phyloP scores from a whole-genome alignment of 2,113 vertebrate species.

The Platysteira castanea region DNA sequence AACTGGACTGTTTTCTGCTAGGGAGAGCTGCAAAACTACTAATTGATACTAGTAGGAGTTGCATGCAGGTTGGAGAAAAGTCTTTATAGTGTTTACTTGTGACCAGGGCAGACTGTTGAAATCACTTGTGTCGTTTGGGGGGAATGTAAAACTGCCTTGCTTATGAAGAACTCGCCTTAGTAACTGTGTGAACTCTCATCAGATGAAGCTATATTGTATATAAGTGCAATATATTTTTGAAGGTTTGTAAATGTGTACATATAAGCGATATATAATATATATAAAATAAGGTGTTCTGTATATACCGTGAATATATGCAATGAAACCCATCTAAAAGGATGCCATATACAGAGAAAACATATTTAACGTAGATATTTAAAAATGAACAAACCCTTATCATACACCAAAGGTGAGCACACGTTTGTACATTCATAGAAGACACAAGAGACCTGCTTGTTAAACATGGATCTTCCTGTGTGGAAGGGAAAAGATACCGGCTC shows the following conservation, averaged over 20 bases:
- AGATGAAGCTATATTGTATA: constrained; percentile 68
- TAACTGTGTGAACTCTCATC: constrained; percentile 37
- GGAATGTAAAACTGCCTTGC: constrained; percentile 53
- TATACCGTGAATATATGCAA: constrained; percentile 38
- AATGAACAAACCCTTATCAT: neutral
- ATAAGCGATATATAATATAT: constrained; percentile 71
- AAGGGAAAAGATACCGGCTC: neutral
- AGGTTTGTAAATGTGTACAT: constrained; percentile 81
- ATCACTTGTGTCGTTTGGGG: constrained; percentile 4
- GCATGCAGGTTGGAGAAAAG: constrained; percentile 23
- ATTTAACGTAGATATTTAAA: constrained; percentile 48
- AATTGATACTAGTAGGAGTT: neutral
- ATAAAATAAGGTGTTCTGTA: constrained; percentile 59
- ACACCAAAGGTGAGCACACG: neutral
- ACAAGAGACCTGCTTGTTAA: neutral
- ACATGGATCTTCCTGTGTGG: neutral
- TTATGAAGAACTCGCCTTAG: constrained; percentile 66
- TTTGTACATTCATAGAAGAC: neutral
- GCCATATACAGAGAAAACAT: constrained; percentile 15
- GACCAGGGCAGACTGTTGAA: constrained; percentile 22
- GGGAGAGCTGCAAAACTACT: constrained; percentile 7
- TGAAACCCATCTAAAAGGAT: constrained; percentile 37
- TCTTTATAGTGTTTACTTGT: constrained; percentile 51
- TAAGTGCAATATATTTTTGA: constrained; percentile 78
- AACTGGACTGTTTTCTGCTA: constrained; percentile 31